Conservation (phyloP, 2,888 invertebrate species). For the Chloroclysta siterata region DNA sequence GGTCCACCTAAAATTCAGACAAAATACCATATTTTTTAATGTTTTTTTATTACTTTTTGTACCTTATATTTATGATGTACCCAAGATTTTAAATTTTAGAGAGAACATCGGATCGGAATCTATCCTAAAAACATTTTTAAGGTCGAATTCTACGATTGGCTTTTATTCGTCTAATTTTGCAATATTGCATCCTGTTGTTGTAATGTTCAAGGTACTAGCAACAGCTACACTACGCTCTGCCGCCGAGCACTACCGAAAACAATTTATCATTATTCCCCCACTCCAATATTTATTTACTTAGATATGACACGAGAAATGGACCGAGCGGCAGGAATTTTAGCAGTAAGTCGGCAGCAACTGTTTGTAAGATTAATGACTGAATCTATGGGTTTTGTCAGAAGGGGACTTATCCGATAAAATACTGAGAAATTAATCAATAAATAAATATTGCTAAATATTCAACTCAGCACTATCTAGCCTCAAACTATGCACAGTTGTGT, state of each 20-base stretch:
- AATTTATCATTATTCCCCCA: constrained; percentile 56
- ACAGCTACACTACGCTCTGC: constrained; percentile 21
- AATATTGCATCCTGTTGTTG: constrained; percentile 16
- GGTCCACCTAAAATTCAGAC: no score
- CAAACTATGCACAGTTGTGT: no score
- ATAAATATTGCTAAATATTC: background rate
- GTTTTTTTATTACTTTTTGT: no score
- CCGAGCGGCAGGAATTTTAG: constrained; percentile 40
- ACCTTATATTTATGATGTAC: background rate
- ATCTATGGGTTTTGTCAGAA: constrained; percentile 16
- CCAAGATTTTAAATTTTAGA: no score
- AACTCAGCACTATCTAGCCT: no score
- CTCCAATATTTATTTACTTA: constrained; percentile 52
- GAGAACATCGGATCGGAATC: no score
- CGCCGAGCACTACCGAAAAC: constrained; percentile 27
- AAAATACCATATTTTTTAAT: no score
- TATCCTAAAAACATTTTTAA: no score
- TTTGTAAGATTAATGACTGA: constrained; percentile 35
- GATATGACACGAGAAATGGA: constrained; percentile 43
- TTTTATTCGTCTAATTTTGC: no score
- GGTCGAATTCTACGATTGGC: no score
- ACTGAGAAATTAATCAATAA: constrained; percentile 5
- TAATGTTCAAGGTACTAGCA: constrained; percentile 1
- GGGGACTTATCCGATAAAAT: constrained; percentile 22
- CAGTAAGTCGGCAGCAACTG: constrained; percentile 38